Evolutionary conservation across 2,113 vertebrate genomes (phyloP), one percentile per base, ranked within the genome.

Genomic region (Corydoras sp.): DNA sequence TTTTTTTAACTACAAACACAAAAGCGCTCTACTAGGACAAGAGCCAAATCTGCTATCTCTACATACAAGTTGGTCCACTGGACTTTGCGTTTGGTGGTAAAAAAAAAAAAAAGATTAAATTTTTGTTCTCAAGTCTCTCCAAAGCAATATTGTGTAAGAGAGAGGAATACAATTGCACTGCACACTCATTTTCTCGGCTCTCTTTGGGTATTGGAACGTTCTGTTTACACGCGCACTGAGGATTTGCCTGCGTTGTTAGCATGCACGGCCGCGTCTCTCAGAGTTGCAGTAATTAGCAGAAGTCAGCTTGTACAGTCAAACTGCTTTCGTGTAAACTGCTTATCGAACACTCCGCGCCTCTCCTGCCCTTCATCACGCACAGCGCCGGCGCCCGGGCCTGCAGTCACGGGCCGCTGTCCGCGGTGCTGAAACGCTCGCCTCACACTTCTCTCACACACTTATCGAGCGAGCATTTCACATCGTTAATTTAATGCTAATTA

Each of bases 401-500:
- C 8, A 24, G 60, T 43, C 62, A 12, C 24, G 64, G 56, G 73
- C 58, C 76, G 73, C 86, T 88, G 80, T 87, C 86, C 84, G 3
- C 71, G 82, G 87, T 88, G 71, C 84, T 87, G 87, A 85, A 85
- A 83, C 12, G 18, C 32, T 24, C 18, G 18, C 50, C 3, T 32
- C 18, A 30, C 5, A 35, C 43, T 43, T 64, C 32, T 48, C 29
- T 53, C 10, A 15, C 9, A 69, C 18, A 24, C 18, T 24, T 24
- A 24, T 24, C 18, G 2, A 24, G 67, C 31, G 29, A 69, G 18
- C 43, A 30, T 31, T 54, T 62, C 29, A 43, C 7, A 15, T 13
- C 50, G 55, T 62, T 43, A 71, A 55, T 62, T 30, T 55, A 29
- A 29, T 18, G 11, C 15, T 24, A 49, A 59, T 55, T 48, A 3